Conservation (phyloP, 2,888 invertebrate species). For the Napeogenes inachia region DNA sequence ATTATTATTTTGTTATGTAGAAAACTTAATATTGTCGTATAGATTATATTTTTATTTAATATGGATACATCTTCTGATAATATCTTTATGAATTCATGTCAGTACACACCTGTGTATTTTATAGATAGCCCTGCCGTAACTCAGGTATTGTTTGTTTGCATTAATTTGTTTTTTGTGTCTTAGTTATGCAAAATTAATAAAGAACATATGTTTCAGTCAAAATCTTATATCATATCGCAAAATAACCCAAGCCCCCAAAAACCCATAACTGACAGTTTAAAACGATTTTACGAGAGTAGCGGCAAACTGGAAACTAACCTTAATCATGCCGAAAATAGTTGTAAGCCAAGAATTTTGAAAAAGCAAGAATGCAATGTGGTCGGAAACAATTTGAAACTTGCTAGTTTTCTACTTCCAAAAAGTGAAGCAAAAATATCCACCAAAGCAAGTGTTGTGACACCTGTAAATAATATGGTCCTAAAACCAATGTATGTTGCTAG, state of each 20-base stretch:
- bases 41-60: slow-evolving; percentile 37
- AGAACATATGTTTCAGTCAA: slow-evolving; percentile 49
- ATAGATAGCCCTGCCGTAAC: slow-evolving; percentile 63
- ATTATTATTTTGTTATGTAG: slow-evolving; percentile 24
- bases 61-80: slow-evolving; percentile 61
- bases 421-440: slow-evolving; percentile 39
- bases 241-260: slow-evolving; percentile 46
- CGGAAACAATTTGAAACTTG: slow-evolving; percentile 64
- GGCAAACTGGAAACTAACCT: slow-evolving; percentile 63
- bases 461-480: slow-evolving; percentile 39
- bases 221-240: slow-evolving; percentile 55
- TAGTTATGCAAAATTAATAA: slow-evolving; percentile 12
- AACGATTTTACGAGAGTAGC: slow-evolving; percentile 71
- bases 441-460: slow-evolving; percentile 33
- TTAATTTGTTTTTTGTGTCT: slow-evolving; percentile 23
- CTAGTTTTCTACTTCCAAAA: slow-evolving; percentile 64
- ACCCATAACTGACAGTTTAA: slow-evolving; percentile 65
- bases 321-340: slow-evolving; percentile 40
- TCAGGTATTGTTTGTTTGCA: slow-evolving; percentile 51
- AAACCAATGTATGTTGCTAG: slow-evolving; percentile 49
- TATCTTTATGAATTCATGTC: slow-evolving; percentile 63
- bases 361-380: slow-evolving; percentile 49
- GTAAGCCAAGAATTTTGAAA: slow-evolving; percentile 49
- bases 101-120: slow-evolving; percentile 68
- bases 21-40: slow-evolving; percentile 30